Conservation (phyloP, 2,888 invertebrate genomes). For the Spisula subtruncata region DNA sequence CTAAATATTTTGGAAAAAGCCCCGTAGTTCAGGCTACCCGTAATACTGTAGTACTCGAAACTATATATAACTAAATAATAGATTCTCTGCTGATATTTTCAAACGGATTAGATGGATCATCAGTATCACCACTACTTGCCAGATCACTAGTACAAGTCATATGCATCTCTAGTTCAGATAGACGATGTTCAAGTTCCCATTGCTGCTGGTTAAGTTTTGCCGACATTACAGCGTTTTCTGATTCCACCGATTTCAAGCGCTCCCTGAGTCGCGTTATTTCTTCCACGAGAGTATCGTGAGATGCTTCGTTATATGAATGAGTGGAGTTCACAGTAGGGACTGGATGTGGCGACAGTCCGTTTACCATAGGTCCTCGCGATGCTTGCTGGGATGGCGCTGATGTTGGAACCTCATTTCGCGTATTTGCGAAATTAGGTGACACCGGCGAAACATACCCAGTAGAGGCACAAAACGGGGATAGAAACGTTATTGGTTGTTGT, state of each 20-base stretch:
- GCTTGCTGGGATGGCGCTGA: slow-evolving; percentile 16
- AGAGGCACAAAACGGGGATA: slow-evolving; percentile 78
- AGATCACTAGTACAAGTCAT: slow-evolving; percentile 85
- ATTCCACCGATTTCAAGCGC: slow-evolving; percentile 95
- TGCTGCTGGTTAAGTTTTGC: slow-evolving; percentile 97
- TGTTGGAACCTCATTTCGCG: slow-evolving; percentile 53
- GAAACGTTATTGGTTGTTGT: slow-evolving; percentile 74
- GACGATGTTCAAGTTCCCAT: slow-evolving; percentile 96
- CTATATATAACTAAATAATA: slow-evolving; percentile 76
- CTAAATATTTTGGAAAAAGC: background rate
- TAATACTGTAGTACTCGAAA: background rate
- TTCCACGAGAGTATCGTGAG: slow-evolving; percentile 94
- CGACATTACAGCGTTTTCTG: slow-evolving; percentile 97
- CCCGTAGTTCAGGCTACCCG: slow-evolving; percentile 7
- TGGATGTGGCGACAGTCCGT: slow-evolving; percentile 49
- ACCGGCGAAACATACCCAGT: slow-evolving; percentile 69
- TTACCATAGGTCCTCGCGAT: slow-evolving; percentile 2
- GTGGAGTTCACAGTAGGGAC: slow-evolving; percentile 56
- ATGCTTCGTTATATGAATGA: slow-evolving; percentile 67
- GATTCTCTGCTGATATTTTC: slow-evolving; percentile 84
- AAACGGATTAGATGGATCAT: slow-evolving; percentile 76
- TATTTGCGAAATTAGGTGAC: slow-evolving; percentile 68
- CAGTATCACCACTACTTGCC: slow-evolving; percentile 81
- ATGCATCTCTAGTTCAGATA: slow-evolving; percentile 99
- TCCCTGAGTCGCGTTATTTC: slow-evolving; percentile 96